These are phyloP conservation scores for Magallana nippona DNA, from an alignment of 2,888 invertebrate genomes.

Conservation along the genomic window DNA sequence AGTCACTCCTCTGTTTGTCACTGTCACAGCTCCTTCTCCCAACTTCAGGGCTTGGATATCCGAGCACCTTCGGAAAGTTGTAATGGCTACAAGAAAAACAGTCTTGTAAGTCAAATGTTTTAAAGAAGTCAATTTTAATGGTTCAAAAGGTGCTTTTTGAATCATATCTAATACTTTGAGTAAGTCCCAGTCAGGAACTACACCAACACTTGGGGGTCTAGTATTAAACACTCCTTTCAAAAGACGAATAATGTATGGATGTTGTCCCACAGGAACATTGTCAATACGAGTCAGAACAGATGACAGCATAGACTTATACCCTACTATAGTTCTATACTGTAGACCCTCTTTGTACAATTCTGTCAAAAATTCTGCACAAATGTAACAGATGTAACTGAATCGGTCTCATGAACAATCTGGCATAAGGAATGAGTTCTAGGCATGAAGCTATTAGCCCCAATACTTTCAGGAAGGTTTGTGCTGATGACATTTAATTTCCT, in stretches of 20 bases:
- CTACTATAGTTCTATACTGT: too few species aligned
- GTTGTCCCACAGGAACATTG: conserved; percentile 47
- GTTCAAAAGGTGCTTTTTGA: conserved; percentile 52
- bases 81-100: conserved; percentile 48
- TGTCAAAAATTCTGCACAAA: too few species aligned
- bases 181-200: conserved; percentile 53
- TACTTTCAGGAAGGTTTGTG: too few species aligned
- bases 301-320: conserved; percentile 18
- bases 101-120: conserved; percentile 47
- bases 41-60: conserved; percentile 49
- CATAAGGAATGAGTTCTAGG: too few species aligned
- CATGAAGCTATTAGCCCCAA: too few species aligned
- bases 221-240: conserved; percentile 51
- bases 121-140: conserved; percentile 40
- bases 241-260: conserved; percentile 51
- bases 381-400: too few species aligned
- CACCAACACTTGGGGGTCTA: conserved; percentile 46
- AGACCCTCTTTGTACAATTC: too few species aligned
- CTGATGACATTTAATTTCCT: too few species aligned
- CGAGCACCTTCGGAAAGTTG: conserved; percentile 48
- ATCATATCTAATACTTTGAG: conserved; percentile 43
- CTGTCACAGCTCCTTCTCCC: conserved; percentile 39
- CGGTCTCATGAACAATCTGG: too few species aligned
- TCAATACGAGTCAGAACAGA: conserved; percentile 44
- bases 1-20: background rate